Evolutionary conservation across 2,113 vertebrate species (phyloP).

Genomic region (Nipponia nippon): DNA sequence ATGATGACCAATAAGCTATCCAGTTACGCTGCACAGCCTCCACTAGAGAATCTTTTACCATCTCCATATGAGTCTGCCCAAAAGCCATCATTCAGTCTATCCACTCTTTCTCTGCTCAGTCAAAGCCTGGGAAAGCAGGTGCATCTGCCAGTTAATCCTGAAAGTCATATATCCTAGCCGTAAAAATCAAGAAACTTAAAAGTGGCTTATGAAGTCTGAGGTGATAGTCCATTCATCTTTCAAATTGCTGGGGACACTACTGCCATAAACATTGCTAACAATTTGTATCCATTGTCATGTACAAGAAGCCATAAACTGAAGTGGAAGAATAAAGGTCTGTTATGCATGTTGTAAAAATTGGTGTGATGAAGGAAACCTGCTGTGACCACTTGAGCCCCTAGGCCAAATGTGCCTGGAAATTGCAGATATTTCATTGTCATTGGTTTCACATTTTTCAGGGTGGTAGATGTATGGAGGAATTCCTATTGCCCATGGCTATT

Average conservation of each 20-base stretch:
- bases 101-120: neutral
- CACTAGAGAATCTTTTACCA: neutral
- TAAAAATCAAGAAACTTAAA: neutral
- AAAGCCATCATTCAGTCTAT: neutral
- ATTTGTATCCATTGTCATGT: neutral
- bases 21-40: neutral
- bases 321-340: neutral
- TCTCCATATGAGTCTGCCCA: neutral
- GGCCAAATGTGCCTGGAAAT: constrained; percentile 27
- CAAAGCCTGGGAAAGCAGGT: constrained; percentile 34
- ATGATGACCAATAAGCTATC: neutral
- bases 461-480: constrained; percentile 26
- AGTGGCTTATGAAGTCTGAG: neutral
- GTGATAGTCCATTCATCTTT: neutral
- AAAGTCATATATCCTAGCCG: neutral
- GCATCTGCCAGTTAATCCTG: neutral
- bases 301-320: constrained; percentile 2
- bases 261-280: neutral
- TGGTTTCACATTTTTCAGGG: constrained; percentile 3
- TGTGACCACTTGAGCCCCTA: constrained; percentile 12
- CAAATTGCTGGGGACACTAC: neutral
- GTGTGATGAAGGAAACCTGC: neutral
- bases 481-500: constrained; percentile 7
- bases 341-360: constrained; percentile 1
- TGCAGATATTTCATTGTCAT: constrained; percentile 21